These are phyloP conservation scores for Heteropelma amictum DNA, from an alignment of 2,888 invertebrate genomes.

Conservation along the genomic window DNA sequence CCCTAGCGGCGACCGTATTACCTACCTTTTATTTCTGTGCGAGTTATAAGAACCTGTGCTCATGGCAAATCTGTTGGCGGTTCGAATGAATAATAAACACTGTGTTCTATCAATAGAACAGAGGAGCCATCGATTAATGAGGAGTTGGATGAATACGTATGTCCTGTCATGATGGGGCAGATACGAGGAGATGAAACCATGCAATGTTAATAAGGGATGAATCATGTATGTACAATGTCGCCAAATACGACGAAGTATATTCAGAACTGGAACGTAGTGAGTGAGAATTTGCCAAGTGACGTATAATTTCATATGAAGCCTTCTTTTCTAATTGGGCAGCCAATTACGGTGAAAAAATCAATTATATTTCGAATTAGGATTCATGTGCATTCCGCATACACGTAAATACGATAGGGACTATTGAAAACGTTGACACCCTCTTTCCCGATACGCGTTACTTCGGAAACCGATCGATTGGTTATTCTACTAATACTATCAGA, in stretches of 20 bases:
- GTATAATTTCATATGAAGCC: background rate
- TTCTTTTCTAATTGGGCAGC: background rate
- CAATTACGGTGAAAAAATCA: background rate
- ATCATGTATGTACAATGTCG: background rate
- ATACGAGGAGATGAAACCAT: background rate
- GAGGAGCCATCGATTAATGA: background rate
- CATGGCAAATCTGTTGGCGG: constrained; percentile 16
- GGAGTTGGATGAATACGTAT: background rate
- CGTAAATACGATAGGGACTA: no score
- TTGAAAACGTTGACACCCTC: no score
- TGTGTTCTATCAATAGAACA: background rate
- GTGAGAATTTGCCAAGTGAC: background rate
- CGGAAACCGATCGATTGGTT: no score
- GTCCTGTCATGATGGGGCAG: background rate
- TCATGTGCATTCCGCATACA: background rate
- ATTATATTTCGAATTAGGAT: background rate
- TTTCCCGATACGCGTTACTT: no score
- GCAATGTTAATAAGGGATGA: background rate
- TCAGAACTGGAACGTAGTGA: no score
- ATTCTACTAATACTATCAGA: no score
- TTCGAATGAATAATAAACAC: constrained; percentile 32
- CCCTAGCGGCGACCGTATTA: constrained; percentile 41
- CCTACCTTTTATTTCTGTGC: constrained; percentile 45
- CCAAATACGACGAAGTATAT: no score
- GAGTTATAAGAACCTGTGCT: constrained; percentile 35